A percentile compares a stretch with the other conserved stretches of the same genome.
phyloP scores from a whole-genome alignment of 2,888 invertebrate genomes.

The Smittia sp. region DNA sequence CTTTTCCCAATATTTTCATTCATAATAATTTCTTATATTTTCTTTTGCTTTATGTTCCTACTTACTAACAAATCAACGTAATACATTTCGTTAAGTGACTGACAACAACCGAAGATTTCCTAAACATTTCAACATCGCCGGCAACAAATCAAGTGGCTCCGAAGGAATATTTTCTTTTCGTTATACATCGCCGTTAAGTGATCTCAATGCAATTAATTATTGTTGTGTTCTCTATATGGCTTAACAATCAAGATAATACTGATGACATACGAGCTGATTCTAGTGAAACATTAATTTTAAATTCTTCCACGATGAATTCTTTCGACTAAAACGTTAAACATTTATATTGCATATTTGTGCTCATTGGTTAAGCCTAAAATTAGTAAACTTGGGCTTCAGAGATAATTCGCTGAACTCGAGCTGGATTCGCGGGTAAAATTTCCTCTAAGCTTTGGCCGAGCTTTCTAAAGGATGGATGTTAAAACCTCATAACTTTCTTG shows the following conservation, averaged over 20 bases:
- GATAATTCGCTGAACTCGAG: no score
- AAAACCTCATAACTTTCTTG: no score
- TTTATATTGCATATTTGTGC: slow-evolving; percentile 10
- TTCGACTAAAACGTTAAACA: background rate
- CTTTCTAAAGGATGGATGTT: no score
- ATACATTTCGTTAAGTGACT: slow-evolving; percentile 15
- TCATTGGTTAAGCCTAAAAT: background rate
- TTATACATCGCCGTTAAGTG: background rate
- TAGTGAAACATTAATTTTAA: background rate
- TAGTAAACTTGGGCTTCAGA: no score
- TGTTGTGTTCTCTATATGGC: background rate
- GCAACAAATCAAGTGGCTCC: no score
- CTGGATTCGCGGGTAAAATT: no score
- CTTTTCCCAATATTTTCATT: background rate
- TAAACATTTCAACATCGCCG: background rate
- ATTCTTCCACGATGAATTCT: background rate
- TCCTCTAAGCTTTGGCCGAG: no score
- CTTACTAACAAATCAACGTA: slow-evolving; percentile 37
- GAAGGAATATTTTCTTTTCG: no score
- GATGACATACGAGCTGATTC: background rate
- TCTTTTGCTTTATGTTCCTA: background rate
- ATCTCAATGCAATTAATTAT: background rate
- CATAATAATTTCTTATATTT: background rate
- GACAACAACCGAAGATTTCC: background rate
- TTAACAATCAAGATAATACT: slow-evolving; percentile 18